Conservation (phyloP, 2,797 vertebrate genomes). For the Lepus oiostolus region DNA sequence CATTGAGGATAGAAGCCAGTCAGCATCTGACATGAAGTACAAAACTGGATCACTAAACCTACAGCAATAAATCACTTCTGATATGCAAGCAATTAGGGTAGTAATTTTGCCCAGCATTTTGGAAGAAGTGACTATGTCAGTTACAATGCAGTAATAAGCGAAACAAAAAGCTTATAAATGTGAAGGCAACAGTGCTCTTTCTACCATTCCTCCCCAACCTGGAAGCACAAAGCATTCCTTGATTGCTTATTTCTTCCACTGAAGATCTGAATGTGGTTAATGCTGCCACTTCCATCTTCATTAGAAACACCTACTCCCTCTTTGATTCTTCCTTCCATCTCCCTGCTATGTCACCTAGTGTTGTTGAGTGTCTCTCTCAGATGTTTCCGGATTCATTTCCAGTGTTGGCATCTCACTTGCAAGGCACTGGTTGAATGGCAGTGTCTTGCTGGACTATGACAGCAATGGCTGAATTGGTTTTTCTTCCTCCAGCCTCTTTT, state of each 20-base stretch:
- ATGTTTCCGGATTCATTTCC: neutral
- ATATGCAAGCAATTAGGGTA: neutral
- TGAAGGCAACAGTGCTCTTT: neutral
- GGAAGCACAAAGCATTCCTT: neutral
- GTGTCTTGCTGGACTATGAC: neutral
- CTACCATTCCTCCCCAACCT: neutral
- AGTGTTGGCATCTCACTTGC: neutral
- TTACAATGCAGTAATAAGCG: neutral
- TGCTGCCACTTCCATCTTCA: neutral
- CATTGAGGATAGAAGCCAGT: neutral
- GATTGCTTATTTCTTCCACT: neutral
- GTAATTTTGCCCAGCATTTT: slow-evolving; percentile 41
- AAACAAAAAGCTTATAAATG: neutral
- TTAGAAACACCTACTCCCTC: neutral
- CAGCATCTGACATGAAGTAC: neutral
- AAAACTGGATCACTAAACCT: neutral
- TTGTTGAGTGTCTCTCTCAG: neutral
- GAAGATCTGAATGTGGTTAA: neutral
- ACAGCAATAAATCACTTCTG: neutral
- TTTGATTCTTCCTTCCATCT: neutral
- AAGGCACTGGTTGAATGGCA: neutral
- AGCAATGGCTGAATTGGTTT: slow-evolving; percentile 19
- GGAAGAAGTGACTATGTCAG: neutral
- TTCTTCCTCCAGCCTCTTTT: neutral
- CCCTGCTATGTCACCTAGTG: neutral